phyloP scores from a whole-genome alignment of 23 tunicate genomes.

The Ascidia mentula region DNA sequence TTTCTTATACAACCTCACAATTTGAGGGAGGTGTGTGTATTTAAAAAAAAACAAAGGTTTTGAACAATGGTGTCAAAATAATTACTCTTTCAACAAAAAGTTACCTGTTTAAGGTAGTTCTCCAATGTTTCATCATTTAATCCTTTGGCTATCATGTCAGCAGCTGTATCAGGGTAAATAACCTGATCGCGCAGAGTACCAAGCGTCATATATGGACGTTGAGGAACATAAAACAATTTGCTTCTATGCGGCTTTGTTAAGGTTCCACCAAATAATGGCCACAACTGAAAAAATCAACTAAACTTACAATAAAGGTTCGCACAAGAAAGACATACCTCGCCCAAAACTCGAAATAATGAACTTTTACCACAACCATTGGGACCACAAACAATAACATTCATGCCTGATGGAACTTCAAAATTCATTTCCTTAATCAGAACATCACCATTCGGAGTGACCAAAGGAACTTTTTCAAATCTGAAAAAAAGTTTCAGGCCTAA shows the following conservation, averaged over 20 bases:
- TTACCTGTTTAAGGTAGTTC: slow-evolving; percentile 46
- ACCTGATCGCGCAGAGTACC: slow-evolving; percentile 90
- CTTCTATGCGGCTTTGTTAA: slow-evolving; percentile 77
- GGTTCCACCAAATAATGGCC: slow-evolving; percentile 93
- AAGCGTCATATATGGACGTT: slow-evolving; percentile 87
- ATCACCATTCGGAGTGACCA: slow-evolving; percentile 92
- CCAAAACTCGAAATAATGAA: slow-evolving; percentile 87
- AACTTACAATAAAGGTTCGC: background rate
- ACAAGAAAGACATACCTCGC: slow-evolving; percentile 29
- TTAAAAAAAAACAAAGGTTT: background rate
- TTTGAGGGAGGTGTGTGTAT: background rate
- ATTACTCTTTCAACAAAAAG: background rate
- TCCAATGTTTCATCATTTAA: slow-evolving; percentile 54
- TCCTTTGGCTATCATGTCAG: slow-evolving; percentile 67
- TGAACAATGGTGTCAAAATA: background rate
- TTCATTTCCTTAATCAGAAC: slow-evolving; percentile 76
- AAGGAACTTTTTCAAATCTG: slow-evolving; percentile 80
- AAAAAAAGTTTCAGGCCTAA: too few species aligned
- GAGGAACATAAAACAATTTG: slow-evolving; percentile 92
- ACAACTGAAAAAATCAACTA: slow-evolving; percentile 18
- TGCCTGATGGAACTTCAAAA: slow-evolving; percentile 68
- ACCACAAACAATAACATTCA: slow-evolving; percentile 85
- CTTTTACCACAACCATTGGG: slow-evolving; percentile 97
- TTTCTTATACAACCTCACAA: background rate
- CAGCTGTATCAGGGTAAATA: slow-evolving; percentile 74